Evolutionary conservation across 2,888 invertebrate genomes (phyloP), one percentile per base, ranked within the genome.

Genomic region (Cancer borealis): DNA sequence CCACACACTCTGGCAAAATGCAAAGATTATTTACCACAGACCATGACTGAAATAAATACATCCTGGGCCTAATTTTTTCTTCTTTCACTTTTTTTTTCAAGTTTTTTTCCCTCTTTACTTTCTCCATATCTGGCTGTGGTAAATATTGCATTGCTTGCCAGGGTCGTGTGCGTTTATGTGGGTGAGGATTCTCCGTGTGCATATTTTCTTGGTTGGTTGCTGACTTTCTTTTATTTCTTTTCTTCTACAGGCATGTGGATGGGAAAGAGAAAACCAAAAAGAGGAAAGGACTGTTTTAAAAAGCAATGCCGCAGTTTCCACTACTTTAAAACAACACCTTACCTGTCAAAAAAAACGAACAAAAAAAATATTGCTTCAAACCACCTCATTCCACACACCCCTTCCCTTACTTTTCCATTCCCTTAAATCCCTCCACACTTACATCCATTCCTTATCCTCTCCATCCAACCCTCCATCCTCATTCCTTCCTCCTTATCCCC

Each of bases 231-330:
- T 93, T 94, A 47, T 94, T 94, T 93, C 90, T 93, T 95, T 92
- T 92, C 94, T 92, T 95, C 93, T 88, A 88, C 95, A 95, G 95
- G 95, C 95, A 95, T 93, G 95, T 95, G 93, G 95, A 95, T 93
- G 95, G 95, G 88, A 95, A 95, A 94, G 95, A 95, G 84, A 95
- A 95, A 95, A 79, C 92, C 95, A 95, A 95, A 94, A 95, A 95
- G 94, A 94, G 93, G 93, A 95, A 95, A 91, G 95, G 95, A 89
- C 95, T 95, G 66, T 95, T 95, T 95, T 95, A 95, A 95, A 39
- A 39, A 39, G 84, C 84, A 84, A 84, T 84, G 84, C 93, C 30
- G 39, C 92, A 87, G 88, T 93, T 93, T 54, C 92, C 94, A 92
- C 89, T 87, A 39, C 66, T 73, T 92, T 66, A 94, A 94, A 93